Conservation (phyloP, 2,797 vertebrate genomes). For the Silurus aristotelis region DNA sequence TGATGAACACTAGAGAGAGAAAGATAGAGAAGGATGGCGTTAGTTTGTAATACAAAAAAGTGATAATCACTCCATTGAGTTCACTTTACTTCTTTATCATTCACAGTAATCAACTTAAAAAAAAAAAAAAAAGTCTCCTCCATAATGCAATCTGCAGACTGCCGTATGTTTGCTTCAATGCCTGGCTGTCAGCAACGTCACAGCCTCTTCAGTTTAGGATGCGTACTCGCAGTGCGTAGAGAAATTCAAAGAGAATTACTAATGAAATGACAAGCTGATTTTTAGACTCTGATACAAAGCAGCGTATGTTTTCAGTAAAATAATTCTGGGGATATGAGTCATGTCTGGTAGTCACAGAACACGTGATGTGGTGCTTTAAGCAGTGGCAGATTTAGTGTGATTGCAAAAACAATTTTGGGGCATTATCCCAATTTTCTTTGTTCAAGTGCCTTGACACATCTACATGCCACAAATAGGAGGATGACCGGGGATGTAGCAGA, state of each 20-base stretch:
- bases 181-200: neutral
- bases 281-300: neutral
- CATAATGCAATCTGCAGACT: neutral
- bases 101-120: neutral
- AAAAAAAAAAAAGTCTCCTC: neutral
- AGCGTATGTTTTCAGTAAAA: neutral
- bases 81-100: neutral
- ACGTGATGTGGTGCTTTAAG: neutral
- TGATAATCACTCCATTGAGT: neutral
- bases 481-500: neutral
- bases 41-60: neutral
- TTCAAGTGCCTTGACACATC: neutral
- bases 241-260: neutral
- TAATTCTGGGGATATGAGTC: neutral
- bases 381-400: neutral
- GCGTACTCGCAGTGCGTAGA: neutral
- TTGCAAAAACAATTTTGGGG: too few relatives aligned
- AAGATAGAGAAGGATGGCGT: slow-evolving; percentile 24
- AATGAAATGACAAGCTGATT: neutral
- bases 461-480: too few relatives aligned
- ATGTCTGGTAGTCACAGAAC: neutral
- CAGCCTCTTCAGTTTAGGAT: neutral
- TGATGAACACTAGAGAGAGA: slow-evolving; percentile 85
- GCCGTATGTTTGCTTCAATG: neutral
- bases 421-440: neutral